Percentiles rank a stretch among this genome's conserved stretches.
These are phyloP conservation scores for Hydraecia micacea DNA, from an alignment of 2,888 invertebrate genomes.

Conservation along the genomic window DNA sequence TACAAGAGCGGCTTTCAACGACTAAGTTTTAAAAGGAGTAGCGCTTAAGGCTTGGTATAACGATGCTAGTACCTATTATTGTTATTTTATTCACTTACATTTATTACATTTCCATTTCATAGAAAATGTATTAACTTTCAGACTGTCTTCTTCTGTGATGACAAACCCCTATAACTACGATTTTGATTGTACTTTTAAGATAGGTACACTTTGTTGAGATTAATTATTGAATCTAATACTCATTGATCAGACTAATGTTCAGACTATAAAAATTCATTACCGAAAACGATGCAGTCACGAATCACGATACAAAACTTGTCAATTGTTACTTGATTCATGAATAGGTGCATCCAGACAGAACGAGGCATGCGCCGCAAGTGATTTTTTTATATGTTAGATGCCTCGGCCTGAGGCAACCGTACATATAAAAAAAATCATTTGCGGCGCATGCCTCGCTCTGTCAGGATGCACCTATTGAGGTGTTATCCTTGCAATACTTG, in stretches of 20 bases:
- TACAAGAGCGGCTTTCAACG: constrained; percentile 66
- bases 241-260: constrained; percentile 8
- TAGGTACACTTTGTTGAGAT: not conserved
- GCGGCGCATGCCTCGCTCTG: no score
- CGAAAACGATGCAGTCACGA: not conserved
- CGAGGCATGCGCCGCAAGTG: no score
- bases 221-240: not conserved
- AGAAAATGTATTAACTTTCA: not conserved
- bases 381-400: no score
- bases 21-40: constrained; percentile 46
- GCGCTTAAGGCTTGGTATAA: constrained; percentile 28
- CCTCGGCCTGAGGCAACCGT: no score
- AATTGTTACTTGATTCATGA: not conserved
- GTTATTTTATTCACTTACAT: constrained; percentile 2
- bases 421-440: no score
- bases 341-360: no score
- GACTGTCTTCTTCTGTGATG: not conserved
- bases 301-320: not conserved
- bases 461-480: no score
- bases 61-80: not conserved
- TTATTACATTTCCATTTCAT: not conserved
- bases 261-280: constrained; percentile 8
- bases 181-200: constrained; percentile 4
- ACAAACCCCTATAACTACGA: not conserved
- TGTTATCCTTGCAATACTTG: not conserved